Evolutionary conservation across 2,888 invertebrate genomes (phyloP), one percentile per base, ranked within the genome.

Genomic region (Caenorhabditis imperialis): DNA sequence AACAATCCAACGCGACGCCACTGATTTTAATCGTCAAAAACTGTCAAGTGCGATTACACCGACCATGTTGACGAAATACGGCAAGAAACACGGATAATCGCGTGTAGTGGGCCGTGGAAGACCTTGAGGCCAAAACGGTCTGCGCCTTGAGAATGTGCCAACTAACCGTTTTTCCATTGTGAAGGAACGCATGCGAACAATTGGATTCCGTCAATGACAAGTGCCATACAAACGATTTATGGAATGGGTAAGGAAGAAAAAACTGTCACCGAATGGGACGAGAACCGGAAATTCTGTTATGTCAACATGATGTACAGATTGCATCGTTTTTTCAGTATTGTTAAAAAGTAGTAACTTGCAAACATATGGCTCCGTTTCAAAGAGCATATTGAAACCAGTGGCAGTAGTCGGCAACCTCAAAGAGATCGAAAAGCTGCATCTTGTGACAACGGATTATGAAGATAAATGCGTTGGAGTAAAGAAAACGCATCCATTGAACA

Each of bases 191-290:
- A 57, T 30, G 30, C 30, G 60, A 60, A 53, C 53, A 45, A 60
- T 58, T 60, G n/a, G 57, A 60, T 69, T 60, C 69, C 60, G 44
- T 60, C 69, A 61, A 61, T 70, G 70, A 70, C 60, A 61, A 67
- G 67, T 67, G 57, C 50, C 23, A 50, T 55, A 47, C 25, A 57
- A 35, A 47, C 33, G 57, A 67, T 51, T 67, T 51, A 67, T 58
- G 42, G 33, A 35, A 65, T 65, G 48, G 44, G 22, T 23, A 23
- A 23, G 44, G 27, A 53, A n/a, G n/a, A 23, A 63, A 51, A 65
- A 51, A 65, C 40, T 48, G 40, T 48, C 40, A 47, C 35, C 35
- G 33, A 42, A 30, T 30, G 30, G 30, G 30, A 30, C 10, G 30
- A 30, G n/a, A n/a, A n/a, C n/a, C n/a, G n/a, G n/a, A n/a, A n/a